Evolutionary conservation across 2,888 invertebrate species (phyloP).

Genomic region (Argynnis bischoffii): DNA sequence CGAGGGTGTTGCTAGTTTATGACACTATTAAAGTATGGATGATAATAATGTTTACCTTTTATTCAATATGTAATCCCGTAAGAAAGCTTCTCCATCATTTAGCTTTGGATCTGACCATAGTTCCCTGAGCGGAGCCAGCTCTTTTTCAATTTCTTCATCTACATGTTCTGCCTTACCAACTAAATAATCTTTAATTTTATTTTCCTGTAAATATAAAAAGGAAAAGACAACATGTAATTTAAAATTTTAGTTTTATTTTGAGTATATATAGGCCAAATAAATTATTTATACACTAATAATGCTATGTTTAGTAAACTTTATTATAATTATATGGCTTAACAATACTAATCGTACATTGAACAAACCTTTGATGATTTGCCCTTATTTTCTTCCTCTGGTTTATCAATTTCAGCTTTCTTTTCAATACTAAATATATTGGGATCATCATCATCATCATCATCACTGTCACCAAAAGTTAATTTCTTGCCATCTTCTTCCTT

Average conservation of each 20-base stretch:
- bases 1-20: no score
- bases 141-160: slow-evolving; percentile 82
- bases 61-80: slow-evolving; percentile 95
- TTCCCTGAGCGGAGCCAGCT: slow-evolving; percentile 88
- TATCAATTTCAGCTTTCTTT: slow-evolving; percentile 63
- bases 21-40: no score
- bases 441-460: slow-evolving; percentile 63
- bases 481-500: slow-evolving; percentile 57
- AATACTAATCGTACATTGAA: background rate
- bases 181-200: slow-evolving; percentile 86
- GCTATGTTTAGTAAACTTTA: no score
- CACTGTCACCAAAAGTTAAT: slow-evolving; percentile 73
- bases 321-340: background rate
- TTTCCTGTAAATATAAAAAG: slow-evolving; percentile 53
- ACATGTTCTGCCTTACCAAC: slow-evolving; percentile 87
- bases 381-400: slow-evolving; percentile 35
- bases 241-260: no score
- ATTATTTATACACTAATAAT: no score
- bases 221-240: background rate
- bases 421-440: slow-evolving; percentile 73
- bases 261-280: no score
- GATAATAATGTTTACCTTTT: slow-evolving; percentile 81
- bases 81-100: slow-evolving; percentile 92
- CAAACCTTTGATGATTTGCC: slow-evolving; percentile 36
- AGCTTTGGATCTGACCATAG: slow-evolving; percentile 93